Evolutionary conservation across 2,888 invertebrate genomes (phyloP).

Genomic region (Acanthoscelides obtectus): DNA sequence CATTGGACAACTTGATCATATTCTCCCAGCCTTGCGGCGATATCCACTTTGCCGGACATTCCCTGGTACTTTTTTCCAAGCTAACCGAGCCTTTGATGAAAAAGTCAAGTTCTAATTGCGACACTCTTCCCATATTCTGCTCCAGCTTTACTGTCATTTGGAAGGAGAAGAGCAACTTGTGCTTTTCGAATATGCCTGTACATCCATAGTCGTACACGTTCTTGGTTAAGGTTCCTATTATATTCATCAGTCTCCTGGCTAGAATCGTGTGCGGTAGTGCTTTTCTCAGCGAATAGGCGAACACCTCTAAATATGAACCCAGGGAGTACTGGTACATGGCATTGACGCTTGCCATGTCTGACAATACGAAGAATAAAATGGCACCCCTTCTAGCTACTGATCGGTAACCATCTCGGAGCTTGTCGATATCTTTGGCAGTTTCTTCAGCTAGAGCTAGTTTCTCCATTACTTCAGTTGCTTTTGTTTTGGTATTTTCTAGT

Average conservation of each 20-base stretch:
- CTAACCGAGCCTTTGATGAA: constrained; percentile 78
- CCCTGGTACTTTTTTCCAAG: constrained; percentile 64
- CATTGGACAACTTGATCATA: constrained; percentile 63
- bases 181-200: constrained; percentile 86
- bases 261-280: constrained; percentile 79
- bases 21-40: constrained; percentile 79
- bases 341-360: constrained; percentile 85
- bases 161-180: constrained; percentile 86
- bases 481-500: constrained; percentile 83
- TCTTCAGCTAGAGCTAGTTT: constrained; percentile 72
- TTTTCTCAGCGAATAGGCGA: constrained; percentile 73
- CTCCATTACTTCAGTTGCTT: constrained; percentile 76
- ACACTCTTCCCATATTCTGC: constrained; percentile 60
- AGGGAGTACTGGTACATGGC: constrained; percentile 92
- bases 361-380: constrained; percentile 83
- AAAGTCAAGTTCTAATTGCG: constrained; percentile 76
- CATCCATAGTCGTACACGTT: constrained; percentile 90
- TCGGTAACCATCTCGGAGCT: constrained; percentile 77
- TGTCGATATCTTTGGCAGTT: constrained; percentile 78
- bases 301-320: constrained; percentile 79
- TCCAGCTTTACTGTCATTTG: constrained; percentile 84
- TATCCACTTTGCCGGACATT: constrained; percentile 71
- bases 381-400: constrained; percentile 83
- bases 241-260: constrained; percentile 68
- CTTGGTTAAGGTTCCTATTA: constrained; percentile 78